These are phyloP conservation scores for Xenops minutus DNA, from an alignment of 2,797 vertebrate species.

Conservation along the genomic window DNA sequence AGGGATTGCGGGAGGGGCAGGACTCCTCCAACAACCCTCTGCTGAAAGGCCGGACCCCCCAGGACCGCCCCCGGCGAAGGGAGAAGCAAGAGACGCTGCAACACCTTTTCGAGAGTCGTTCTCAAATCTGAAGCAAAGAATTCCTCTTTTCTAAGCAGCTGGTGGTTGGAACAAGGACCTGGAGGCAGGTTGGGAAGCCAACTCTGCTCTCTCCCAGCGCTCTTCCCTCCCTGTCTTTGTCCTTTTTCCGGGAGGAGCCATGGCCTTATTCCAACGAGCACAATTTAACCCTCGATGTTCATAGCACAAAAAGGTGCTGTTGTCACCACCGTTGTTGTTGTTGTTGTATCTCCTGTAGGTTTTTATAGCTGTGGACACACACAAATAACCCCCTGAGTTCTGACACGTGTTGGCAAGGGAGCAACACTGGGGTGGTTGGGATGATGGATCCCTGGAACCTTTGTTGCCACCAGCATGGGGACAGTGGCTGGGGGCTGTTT, in stretches of 20 bases:
- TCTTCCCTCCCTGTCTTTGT: background rate
- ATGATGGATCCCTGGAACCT: background rate
- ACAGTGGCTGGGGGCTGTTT: background rate
- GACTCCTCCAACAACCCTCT: slow-evolving; percentile 28
- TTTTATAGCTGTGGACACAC: slow-evolving; percentile 52
- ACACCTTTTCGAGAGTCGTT: background rate
- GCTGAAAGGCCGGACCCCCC: background rate
- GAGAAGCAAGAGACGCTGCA: slow-evolving; percentile 26
- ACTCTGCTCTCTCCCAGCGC: background rate
- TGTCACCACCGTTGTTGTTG: slow-evolving; percentile 7
- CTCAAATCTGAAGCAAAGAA: slow-evolving; percentile 18
- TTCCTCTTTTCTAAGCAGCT: slow-evolving; percentile 31
- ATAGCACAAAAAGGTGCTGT: slow-evolving; percentile 48
- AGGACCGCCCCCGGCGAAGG: background rate
- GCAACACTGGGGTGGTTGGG: background rate
- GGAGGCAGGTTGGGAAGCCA: slow-evolving; percentile 13
- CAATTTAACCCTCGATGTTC: slow-evolving; percentile 29
- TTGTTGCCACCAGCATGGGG: background rate
- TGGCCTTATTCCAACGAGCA: slow-evolving; percentile 62
- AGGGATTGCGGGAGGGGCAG: slow-evolving; percentile 46
- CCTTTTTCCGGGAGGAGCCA: slow-evolving; percentile 29
- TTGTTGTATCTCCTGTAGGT: slow-evolving; percentile 49
- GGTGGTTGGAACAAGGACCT: slow-evolving; percentile 51
- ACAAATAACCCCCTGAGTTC: background rate
- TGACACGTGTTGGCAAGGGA: background rate